Evolutionary conservation across 1,140 invertebrate species (phyloP), one percentile per base, ranked within the genome.

Genomic region (Leptinotarsa texana): DNA sequence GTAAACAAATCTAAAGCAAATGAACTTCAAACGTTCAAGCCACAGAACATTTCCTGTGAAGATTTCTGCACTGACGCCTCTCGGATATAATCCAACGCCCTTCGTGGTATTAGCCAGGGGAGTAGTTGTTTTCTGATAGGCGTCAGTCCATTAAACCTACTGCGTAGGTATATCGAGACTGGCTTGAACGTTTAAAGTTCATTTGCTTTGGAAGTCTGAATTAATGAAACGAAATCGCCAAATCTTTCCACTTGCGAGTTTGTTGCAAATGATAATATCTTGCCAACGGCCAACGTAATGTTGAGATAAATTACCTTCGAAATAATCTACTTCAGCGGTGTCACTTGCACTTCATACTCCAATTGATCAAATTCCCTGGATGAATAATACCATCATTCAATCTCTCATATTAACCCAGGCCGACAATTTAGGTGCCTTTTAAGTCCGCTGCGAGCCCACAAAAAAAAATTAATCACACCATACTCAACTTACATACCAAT

Each of bases 401-500:
- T 65, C 63, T 27, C 63, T 57, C 13, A 33, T 65, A 65, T 65
- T 33, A 65, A 33, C 27, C 63, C 22, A 76, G 33, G 63, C 21
- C 70, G 57, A 73, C 72, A 62, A 69, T 48, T 63, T 69, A 48
- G 15, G 51, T 57, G n/a, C 51, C 51, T 57, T 57, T 57, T 48
- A 48, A 51, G 48, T 48, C 68, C 17, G 33, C 33, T 69, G 22
- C 18, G 33, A 49, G 6, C 33, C 68, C 68, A 69, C 51, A 69
- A 69, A 69, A 69, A 21, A 69, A 69, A 65, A 65, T 65, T 69
- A 69, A 69, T 69, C 68, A 69, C 47, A 69, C 48, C 33, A 69
- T 69, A 49, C 68, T 69, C 68, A 69, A 13, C 68, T 69, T 69
- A 69, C 68, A 69, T 42, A 69, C 27, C 68, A 69, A 69, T 69